A percentile compares a stretch with the other conserved stretches of the same genome.
phyloP scores from a whole-genome alignment of 2,888 invertebrate genomes.

The Ennomos quercinarius region DNA sequence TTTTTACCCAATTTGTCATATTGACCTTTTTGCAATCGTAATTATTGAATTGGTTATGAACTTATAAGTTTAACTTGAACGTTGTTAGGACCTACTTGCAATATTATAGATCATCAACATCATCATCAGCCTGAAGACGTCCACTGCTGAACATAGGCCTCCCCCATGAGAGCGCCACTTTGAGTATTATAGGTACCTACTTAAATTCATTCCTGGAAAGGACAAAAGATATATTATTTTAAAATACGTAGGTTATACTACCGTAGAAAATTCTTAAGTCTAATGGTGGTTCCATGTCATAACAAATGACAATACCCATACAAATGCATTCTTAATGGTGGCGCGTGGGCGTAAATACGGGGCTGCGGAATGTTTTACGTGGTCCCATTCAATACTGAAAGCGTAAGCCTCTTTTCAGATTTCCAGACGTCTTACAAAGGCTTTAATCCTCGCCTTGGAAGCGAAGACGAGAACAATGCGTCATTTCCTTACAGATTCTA shows the following conservation, averaged over 20 bases:
- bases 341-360: constrained; percentile 55
- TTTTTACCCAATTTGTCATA: too few species aligned
- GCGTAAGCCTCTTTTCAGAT: constrained; percentile 71
- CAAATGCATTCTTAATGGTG: constrained; percentile 42
- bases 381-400: constrained; percentile 57
- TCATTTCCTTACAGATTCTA: constrained; percentile 47
- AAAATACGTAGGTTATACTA: constrained; percentile 13
- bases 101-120: too few species aligned
- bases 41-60: too few species aligned
- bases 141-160: too few species aligned
- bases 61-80: too few species aligned
- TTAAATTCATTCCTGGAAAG: too few species aligned
- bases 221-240: not conserved
- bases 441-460: constrained; percentile 60
- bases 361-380: constrained; percentile 63
- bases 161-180: too few species aligned
- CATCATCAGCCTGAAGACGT: too few species aligned
- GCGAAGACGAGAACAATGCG: constrained; percentile 59
- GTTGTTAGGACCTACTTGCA: too few species aligned
- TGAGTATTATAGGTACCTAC: too few species aligned
- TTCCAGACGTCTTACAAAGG: constrained; percentile 63
- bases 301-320: constrained; percentile 23
- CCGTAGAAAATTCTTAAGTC: constrained; percentile 1
- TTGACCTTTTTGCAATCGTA: too few species aligned
- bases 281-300: constrained; percentile 27